These are phyloP conservation scores for Globicephala melas DNA, from an alignment of 2,113 vertebrate genomes.

Conservation along the genomic window DNA sequence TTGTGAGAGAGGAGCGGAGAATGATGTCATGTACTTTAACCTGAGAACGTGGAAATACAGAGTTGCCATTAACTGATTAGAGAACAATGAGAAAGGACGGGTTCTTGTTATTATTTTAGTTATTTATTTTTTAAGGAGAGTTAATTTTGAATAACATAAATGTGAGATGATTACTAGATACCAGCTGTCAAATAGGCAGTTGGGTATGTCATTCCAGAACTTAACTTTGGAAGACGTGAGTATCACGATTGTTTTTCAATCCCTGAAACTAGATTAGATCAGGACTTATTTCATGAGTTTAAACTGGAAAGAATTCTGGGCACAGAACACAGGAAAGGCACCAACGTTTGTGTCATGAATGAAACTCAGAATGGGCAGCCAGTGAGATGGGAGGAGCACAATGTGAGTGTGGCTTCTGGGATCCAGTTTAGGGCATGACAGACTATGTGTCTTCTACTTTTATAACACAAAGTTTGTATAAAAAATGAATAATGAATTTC, in stretches of 20 bases:
- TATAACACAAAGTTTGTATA: background rate
- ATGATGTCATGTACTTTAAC: background rate
- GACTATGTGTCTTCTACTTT: background rate
- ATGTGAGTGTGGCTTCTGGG: background rate
- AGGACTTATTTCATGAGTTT: background rate
- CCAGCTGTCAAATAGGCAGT: background rate
- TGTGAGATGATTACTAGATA: background rate
- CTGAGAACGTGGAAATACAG: background rate
- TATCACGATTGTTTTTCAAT: background rate
- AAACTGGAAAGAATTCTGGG: background rate
- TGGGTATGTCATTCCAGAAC: background rate
- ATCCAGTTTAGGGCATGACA: background rate
- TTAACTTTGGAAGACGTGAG: background rate
- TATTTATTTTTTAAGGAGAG: background rate
- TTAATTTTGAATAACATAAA: background rate
- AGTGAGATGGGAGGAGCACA: background rate
- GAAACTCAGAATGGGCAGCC: background rate
- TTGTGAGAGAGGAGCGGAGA: background rate
- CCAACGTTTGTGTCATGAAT: background rate
- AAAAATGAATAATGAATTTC: background rate
- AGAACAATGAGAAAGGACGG: background rate
- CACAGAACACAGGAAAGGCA: background rate
- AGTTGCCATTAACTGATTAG: background rate
- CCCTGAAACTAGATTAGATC: background rate
- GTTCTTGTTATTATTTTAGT: background rate